Conservation (phyloP, 1,140 invertebrate genomes). For the Carposina sasakii region DNA sequence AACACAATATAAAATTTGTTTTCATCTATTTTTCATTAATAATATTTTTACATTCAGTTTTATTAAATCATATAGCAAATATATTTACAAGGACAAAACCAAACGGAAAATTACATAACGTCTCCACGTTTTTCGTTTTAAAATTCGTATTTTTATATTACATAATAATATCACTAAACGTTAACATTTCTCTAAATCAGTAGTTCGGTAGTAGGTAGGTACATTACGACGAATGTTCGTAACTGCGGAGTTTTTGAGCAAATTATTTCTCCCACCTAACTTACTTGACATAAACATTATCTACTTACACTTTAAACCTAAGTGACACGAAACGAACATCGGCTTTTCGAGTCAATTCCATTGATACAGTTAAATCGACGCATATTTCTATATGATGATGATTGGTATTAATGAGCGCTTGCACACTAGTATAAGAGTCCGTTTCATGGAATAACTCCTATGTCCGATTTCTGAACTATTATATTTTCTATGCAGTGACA, state of each 20-base stretch:
- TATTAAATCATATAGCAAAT: conserved; percentile 73
- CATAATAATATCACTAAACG: conserved; percentile 66
- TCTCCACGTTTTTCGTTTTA: conserved; percentile 59
- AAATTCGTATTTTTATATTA: conserved; percentile 69
- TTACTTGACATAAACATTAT: too few relatives aligned
- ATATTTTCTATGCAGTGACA: too few relatives aligned
- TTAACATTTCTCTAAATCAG: conserved; percentile 55
- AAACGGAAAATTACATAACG: conserved; percentile 63
- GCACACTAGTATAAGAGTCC: too few relatives aligned
- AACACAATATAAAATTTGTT: conserved; percentile 63
- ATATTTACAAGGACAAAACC: conserved; percentile 71
- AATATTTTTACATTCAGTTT: conserved; percentile 75
- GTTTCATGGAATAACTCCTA: too few relatives aligned
- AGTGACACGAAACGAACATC: too few relatives aligned
- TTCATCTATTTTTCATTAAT: conserved; percentile 73
- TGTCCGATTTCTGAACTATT: too few relatives aligned
- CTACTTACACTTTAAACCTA: too few relatives aligned
- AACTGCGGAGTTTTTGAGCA: conserved; percentile 18
- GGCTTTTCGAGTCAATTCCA: too few relatives aligned
- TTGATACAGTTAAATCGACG: too few relatives aligned
- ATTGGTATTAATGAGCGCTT: too few relatives aligned
- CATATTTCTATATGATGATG: too few relatives aligned
- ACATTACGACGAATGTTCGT: conserved; percentile 36
- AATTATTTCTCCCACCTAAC: too few relatives aligned
- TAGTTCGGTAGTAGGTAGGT: conserved; percentile 52